Percentiles rank a stretch among this genome's conserved stretches.
Evolutionary conservation across 2,797 vertebrate genomes (phyloP).

Genomic region (Manis pentadactyla): DNA sequence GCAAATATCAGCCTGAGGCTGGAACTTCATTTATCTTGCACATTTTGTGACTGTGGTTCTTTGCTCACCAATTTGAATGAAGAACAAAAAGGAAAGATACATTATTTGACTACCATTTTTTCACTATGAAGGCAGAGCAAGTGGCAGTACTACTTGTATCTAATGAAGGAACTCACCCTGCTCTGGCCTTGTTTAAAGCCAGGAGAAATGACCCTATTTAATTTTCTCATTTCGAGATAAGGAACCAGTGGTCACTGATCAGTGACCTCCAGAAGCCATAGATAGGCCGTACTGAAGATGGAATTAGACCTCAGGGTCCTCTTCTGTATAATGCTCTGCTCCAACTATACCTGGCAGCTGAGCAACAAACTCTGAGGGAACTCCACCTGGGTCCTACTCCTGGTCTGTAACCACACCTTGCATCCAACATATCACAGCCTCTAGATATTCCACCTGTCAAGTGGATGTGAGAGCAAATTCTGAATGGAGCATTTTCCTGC

Average conservation of each 20-base stretch:
- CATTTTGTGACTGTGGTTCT: not conserved
- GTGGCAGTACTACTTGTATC: too few species aligned
- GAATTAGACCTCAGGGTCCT: not conserved
- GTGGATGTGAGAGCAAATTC: not conserved
- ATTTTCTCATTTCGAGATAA: not conserved
- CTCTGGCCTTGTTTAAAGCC: not conserved
- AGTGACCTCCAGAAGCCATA: conserved; percentile 8
- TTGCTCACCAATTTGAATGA: not conserved
- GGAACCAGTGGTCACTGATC: not conserved
- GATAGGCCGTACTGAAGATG: not conserved
- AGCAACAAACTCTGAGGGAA: not conserved
- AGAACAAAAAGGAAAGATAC: conserved; percentile 6
- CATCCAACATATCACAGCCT: not conserved
- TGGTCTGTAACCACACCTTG: not conserved
- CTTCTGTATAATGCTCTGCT: not conserved
- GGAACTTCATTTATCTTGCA: not conserved
- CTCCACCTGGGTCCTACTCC: not conserved
- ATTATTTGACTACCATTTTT: not conserved
- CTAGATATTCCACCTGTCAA: not conserved
- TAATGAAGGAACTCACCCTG: not conserved
- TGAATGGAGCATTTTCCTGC: not conserved
- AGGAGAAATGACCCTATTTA: not conserved
- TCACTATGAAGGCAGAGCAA: not conserved
- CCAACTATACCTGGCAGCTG: not conserved
- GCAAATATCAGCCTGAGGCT: not conserved